A percentile compares a stretch with the other conserved stretches of the same genome.
These are phyloP conservation scores for Siderastrea siderea DNA, from an alignment of 92 coral and sea anemone genomes.

Conservation along the genomic window DNA sequence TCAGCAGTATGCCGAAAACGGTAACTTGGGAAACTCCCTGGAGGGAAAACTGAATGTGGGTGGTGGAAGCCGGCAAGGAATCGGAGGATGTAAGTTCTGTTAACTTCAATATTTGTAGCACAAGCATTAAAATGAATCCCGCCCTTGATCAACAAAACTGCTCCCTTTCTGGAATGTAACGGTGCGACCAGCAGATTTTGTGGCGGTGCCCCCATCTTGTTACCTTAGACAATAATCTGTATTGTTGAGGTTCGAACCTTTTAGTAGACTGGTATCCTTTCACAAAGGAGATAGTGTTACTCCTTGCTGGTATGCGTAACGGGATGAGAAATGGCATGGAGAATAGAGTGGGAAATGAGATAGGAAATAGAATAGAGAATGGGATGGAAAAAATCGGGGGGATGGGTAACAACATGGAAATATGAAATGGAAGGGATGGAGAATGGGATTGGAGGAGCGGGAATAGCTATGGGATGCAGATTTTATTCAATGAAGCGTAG, in stretches of 20 bases:
- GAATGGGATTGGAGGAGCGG: background rate
- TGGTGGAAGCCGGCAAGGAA: constrained; percentile 42
- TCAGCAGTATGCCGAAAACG: constrained; percentile 16
- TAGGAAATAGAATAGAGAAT: constrained; percentile 8
- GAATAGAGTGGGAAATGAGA: background rate
- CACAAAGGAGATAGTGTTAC: no score
- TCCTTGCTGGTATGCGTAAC: constrained; percentile 7
- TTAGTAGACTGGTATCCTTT: no score
- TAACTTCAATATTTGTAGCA: no score
- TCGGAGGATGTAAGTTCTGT: constrained; percentile 7
- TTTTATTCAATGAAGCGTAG: background rate
- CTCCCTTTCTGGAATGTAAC: no score
- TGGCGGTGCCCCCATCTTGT: no score
- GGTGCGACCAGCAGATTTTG: no score
- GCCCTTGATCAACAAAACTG: no score
- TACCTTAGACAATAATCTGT: no score
- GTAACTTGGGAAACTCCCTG: constrained; percentile 22
- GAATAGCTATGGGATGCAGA: background rate
- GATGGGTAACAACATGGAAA: constrained; percentile 28
- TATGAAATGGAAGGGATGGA: background rate
- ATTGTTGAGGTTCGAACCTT: no score
- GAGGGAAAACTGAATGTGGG: constrained; percentile 30
- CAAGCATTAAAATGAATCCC: no score
- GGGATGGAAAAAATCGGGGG: constrained; percentile 21
- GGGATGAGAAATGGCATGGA: constrained; percentile 32